Base-by-base conservation (phyloP, 2,888 invertebrate genomes). In the Furcula furcula region DNA sequence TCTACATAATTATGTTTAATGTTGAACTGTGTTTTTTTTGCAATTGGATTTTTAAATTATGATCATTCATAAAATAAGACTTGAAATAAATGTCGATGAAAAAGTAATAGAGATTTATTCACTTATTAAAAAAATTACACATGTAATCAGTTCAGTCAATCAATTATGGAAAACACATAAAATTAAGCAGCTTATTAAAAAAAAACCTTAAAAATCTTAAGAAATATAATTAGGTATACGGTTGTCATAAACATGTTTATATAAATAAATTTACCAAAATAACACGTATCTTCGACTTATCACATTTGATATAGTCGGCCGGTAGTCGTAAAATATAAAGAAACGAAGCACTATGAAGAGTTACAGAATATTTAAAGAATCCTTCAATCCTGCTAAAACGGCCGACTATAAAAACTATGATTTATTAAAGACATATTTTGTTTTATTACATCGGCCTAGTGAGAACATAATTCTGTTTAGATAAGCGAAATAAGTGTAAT, bases 301-400 rank as follows among this genome's bases (percentile, higher is more conserved):
- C 10, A 31, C 18, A 34, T 44, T 58, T 48, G 26, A 55, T 55
- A n/a, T n/a, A n/a, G 52, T 32, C 46, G 21, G 40, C 55, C 52
- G 52, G 33, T 31, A 33, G 30, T 49, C 55, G 36, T 58, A 18
- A 45, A 43, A 34, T n/a, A 10, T 18, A 19, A 37, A 40, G 55
- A 46, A 58, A 46, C 46, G 7, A 47, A 40, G 29, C 35, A 32
- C 44, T 47, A 46, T 36, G 36, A 45, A 45, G 29, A 34, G 34
- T 47, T 47, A 54, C 39, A 38, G 44, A 46, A 39, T 46, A 42
- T 27, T 19, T 7, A 20, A 18, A 21, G 28, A 37, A 30, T 6
- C n/a, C 20, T 25, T 26, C 29, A 15, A 35, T 52, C 36, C 36
- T 40, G 30, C 39, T 34, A 28, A 45, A 45, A 45, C 32, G 29